Conservation (phyloP, 2,113 vertebrate species). For the Edolisoma coerulescens region DNA sequence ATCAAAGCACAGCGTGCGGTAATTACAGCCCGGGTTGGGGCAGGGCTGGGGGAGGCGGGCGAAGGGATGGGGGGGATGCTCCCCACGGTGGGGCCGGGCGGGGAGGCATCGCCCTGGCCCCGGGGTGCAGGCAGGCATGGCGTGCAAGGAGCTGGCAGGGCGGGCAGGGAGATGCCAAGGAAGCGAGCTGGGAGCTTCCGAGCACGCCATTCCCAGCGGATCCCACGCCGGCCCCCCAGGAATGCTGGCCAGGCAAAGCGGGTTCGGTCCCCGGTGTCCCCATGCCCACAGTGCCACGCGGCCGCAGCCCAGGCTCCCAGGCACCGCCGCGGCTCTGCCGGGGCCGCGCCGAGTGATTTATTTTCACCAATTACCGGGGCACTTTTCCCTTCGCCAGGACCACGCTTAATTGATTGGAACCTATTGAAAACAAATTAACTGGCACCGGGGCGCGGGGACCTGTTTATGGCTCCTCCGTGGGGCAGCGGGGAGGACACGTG, state of each 20-base stretch:
- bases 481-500: neutral
- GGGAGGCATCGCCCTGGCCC: neutral
- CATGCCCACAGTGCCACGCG: neutral
- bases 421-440: constrained; percentile 87
- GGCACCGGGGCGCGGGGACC: constrained; percentile 66
- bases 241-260: fast-evolving
- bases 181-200: neutral
- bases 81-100: neutral
- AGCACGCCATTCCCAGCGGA: neutral
- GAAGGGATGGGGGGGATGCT: constrained; percentile 12
- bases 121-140: neutral
- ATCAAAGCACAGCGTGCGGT: constrained; percentile 69
- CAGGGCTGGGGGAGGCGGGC: neutral
- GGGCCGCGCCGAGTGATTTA: constrained; percentile 71
- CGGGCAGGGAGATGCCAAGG: neutral
- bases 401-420: constrained; percentile 80
- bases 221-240: fast-evolving
- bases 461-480: constrained; percentile 56
- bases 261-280: neutral
- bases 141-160: neutral
- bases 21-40: constrained; percentile 73
- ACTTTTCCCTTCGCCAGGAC: constrained; percentile 69
- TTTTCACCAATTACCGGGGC: constrained; percentile 77
- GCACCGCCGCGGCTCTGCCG: neutral
- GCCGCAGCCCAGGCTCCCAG: neutral